Evolutionary conservation across 2,797 vertebrate genomes (phyloP), one percentile per base, ranked within the genome.

Genomic region (Fistularia tabacaria): DNA sequence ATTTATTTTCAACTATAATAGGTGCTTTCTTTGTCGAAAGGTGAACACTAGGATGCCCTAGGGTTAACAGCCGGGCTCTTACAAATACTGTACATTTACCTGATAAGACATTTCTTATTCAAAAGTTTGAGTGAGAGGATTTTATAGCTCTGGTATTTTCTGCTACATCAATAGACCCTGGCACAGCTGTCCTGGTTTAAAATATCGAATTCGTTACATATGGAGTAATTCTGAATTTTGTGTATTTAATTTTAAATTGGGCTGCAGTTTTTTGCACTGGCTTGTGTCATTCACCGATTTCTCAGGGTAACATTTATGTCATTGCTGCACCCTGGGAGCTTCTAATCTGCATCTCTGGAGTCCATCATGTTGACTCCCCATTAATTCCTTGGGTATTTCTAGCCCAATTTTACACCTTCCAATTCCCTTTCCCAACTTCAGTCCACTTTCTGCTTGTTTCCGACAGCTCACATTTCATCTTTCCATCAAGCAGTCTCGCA

Each of bases 401-500:
- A 64, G 66, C 54, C 70, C 58, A 51, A n/a, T n/a, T n/a, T n/a
- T n/a, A 64, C 64, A 65, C 49, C 50, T 71, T 72, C 55, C 66
- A 56, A 46, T 66, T 66, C 66, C 69, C 74, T 50, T 66, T 53
- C 71, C 64, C 66, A 43, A 36, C 51, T 66, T 10, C 57, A 68
- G 61, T 66, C 66, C 54, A 64, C 76, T 69, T 62, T 64, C 69
- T 72, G 62, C 58, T 66, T 49, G 54, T 54, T 71, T 77, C 68
- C 69, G 66, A 50, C 45, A 66, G 65, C 55, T 69, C 58, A 60
- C 56, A 78, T 55, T 59, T 51, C 66, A 59, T 57, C 77, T 69
- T 69, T 72, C 73, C 70, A 74, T 75, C 72, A 74, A 65, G 74
- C 69, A 57, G 64, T 57, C 58, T 73, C 59, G 62, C 59, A 25